A percentile compares a stretch with the other conserved stretches of the same genome.
phyloP scores from a whole-genome alignment of 2,797 vertebrate species.

The Loris lydekkerianus region DNA sequence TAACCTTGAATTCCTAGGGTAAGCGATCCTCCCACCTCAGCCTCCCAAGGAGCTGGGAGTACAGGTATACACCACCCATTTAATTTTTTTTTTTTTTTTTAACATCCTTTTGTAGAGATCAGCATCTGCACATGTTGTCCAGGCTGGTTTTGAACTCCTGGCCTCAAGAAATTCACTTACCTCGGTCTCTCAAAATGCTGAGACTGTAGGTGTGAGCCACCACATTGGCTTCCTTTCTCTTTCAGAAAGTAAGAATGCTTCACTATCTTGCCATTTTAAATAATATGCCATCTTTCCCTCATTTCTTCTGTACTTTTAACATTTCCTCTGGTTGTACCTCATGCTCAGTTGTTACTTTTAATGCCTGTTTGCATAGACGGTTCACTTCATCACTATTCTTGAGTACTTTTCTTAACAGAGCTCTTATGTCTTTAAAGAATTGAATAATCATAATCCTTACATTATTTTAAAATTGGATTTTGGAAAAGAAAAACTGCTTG shows the following conservation, averaged over 20 bases:
- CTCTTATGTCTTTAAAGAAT: not conserved
- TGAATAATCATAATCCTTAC: not conserved
- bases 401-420: not conserved
- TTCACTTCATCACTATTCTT: slow-evolving; percentile 47
- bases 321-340: not conserved
- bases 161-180: not conserved
- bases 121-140: not conserved
- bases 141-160: not conserved
- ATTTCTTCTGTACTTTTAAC: not conserved
- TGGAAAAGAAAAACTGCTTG: not conserved
- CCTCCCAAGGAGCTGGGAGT: not conserved
- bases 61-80: not conserved
- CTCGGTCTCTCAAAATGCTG: not conserved
- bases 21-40: not conserved
- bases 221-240: not conserved
- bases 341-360: not conserved
- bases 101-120: not conserved
- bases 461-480: slow-evolving; percentile 35
- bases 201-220: not conserved
- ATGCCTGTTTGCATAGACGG: not conserved
- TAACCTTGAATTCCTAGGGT: not conserved
- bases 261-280: not conserved
- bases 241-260: not conserved
- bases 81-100: not conserved
- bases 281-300: not conserved